Base-by-base conservation (phyloP, 2,888 invertebrate species). In the Yponomeuta sedellus region DNA sequence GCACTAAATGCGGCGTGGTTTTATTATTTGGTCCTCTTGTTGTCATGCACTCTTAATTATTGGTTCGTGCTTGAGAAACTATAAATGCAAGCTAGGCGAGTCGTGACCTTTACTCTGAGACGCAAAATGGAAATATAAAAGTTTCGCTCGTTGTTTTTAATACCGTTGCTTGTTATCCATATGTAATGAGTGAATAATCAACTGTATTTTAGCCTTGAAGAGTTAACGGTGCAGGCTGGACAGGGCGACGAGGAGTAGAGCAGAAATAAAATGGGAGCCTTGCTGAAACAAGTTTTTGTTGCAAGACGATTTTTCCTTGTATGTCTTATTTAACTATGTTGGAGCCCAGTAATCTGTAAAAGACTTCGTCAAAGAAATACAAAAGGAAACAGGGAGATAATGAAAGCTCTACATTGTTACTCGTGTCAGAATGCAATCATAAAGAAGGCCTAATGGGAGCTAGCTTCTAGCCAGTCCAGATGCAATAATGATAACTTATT, bases 21-120 rank as follows among this genome's bases (percentile, higher is more conserved):
- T 83, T 78, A 83, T 86, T 85, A 58, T 66, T 61, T 59, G 10
- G 52, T n/a, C 34, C 79, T 78, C 77, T 81, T 79, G 71, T 80
- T 83, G 80, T 83, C 83, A 86, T 83, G 79, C 78, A 79, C 75
- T 79, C 80, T 79, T 89, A 87, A 88, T 34, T 34, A 34, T 89
- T 89, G 85, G 85, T 82, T 16, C 44, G 44, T 52, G 44, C 44
- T 52, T 73, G 74, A 73, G 71, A 74, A 81, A 82, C 58, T 59
- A 40, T 39, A 28, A 56, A 44, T 10, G 44, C 10, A 16, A 56
- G 56, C 16, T 11, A 20, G n/a, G 22, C 56, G 59, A 39, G 12
- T 19, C 20, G 59, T 59, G 65, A 65, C 59, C 65, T 59, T 65
- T 65, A 34, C 19, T 25, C 44, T 44, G n/a, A 22, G 20, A 11